Conservation (phyloP, 2,797 vertebrate genomes). For the Leontopithecus rosalia region DNA sequence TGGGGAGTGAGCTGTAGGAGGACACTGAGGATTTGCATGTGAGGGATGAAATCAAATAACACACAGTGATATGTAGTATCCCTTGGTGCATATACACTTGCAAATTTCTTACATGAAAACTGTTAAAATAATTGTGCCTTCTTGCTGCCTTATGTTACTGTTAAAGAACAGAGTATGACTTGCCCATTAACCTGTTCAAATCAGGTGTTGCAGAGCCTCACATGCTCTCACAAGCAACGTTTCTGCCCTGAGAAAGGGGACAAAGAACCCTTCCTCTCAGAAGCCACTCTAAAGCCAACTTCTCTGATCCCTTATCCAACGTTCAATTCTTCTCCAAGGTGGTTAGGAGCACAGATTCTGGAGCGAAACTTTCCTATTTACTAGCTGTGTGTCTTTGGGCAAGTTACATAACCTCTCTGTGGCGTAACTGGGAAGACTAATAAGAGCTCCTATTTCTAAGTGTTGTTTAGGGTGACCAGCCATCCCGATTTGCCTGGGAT, state of each 20-base stretch:
- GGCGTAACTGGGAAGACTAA: not conserved
- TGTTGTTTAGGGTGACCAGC: not conserved
- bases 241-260: not conserved
- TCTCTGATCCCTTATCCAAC: not conserved
- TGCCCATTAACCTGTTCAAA: not conserved
- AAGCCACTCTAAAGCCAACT: not conserved
- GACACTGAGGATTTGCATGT: not conserved
- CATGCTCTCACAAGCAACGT: not conserved
- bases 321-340: not conserved
- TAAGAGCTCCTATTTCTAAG: not conserved
- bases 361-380: not conserved
- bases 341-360: not conserved
- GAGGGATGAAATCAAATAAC: not conserved
- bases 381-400: not conserved
- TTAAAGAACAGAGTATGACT: not conserved
- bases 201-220: not conserved
- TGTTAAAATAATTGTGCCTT: not conserved
- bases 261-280: not conserved
- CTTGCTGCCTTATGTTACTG: not conserved
- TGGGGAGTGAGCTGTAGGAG: not conserved
- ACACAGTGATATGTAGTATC: too few species aligned
- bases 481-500: not conserved
- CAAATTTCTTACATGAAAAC: not conserved
- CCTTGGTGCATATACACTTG: not conserved
- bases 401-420: not conserved